Evolutionary conservation across 30 jellyfish, hydroid and myxozoan genomes (phyloP), one percentile per base, ranked within the genome.

Genomic region (Cassiopea andromeda): DNA sequence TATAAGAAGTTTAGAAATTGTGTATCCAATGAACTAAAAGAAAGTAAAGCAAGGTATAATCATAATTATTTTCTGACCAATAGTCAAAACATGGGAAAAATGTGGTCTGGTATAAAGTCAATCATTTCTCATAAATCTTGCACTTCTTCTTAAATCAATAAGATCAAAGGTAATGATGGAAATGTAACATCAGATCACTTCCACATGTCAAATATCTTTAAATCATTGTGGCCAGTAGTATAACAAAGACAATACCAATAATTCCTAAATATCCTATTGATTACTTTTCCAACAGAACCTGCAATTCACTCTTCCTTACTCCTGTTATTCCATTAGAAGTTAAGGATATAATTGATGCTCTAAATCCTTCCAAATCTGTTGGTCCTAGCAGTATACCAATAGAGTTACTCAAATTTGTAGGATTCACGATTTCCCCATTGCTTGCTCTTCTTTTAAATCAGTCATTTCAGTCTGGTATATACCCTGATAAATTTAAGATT

Each of bases 341-440:
- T 47, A n/a, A 64, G 60, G 89, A 81, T 48, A 7, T 81, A 47
- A 81, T 81, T 14, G 61, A 69, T 81, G 2, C 44, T 45, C 67
- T 81, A 48, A 81, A 81, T 10, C 49, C 81, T 15, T 64, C 54
- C 1, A 87, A 87, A 77, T 71, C 92, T 87, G 84, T 86, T 5
- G 94, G 91, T 12, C 91, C 92, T 54, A 54, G 12, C 14, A 70
- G 92, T 49, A 87, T 87, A 38, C 94, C 92, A n/a, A 87, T 78
- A 48, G 46, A 73, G 46, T 46, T 87, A 14, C 93, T 87, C 4
- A 87, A 78, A 87, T 6, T 19, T 44, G 9, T 87, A 7, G 73
- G 67, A 46, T 88, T 86, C 15, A 8, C n/a, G 27, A 7, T 78
- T 49, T 44, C 17, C 60, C 18, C 60, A 2, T 73, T n/a, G 15